These are phyloP conservation scores for Muraenolepis orangiensis DNA, from an alignment of 2,797 vertebrate genomes.

Conservation along the genomic window DNA sequence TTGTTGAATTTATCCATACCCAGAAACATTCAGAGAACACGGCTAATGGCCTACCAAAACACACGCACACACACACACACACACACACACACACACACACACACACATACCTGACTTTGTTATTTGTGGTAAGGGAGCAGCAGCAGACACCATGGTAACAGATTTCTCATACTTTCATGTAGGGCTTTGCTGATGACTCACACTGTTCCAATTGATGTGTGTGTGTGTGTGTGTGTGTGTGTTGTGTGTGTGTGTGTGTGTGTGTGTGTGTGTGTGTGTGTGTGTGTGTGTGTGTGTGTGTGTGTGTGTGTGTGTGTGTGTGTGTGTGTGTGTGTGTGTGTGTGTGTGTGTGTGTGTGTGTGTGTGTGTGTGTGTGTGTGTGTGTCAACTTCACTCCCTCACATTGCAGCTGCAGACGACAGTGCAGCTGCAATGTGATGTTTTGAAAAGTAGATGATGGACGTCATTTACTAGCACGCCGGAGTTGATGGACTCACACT, in stretches of 20 bases:
- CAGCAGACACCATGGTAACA: slow-evolving; percentile 63
- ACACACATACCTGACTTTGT: slow-evolving; percentile 54
- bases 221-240: background rate
- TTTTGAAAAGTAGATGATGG: background rate
- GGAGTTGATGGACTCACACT: background rate
- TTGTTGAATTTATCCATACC: background rate
- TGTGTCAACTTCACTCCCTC: background rate
- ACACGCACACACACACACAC: background rate
- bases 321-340: background rate
- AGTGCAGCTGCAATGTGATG: background rate
- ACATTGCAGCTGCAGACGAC: background rate
- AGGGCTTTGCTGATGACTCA: background rate
- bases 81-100: background rate
- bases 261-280: background rate
- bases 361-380: background rate
- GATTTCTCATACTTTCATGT: slow-evolving; percentile 12
- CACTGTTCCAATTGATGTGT: background rate
- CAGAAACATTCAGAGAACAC: background rate
- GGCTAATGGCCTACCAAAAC: background rate
- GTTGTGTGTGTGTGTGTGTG: background rate
- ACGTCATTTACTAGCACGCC: background rate
- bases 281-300: background rate
- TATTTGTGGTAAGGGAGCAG: slow-evolving; percentile 43
- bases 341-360: too few relatives aligned
- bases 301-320: background rate